Percentiles rank a stretch among this genome's conserved stretches.
phyloP scores from a whole-genome alignment of 2,888 invertebrate genomes.

The Clitarchus hookeri region DNA sequence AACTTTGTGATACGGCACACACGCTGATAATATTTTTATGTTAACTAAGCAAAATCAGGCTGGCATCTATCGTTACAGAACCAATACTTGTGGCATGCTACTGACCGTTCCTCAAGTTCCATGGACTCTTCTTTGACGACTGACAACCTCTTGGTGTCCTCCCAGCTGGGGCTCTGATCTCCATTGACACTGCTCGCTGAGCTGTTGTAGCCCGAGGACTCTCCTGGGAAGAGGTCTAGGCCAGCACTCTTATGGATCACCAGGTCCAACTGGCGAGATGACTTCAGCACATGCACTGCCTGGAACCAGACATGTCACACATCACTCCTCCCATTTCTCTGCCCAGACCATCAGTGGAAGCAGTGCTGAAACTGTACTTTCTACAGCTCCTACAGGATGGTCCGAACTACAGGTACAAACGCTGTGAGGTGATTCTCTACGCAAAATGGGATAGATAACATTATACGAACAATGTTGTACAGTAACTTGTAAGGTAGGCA shows the following conservation, averaged over 20 bases:
- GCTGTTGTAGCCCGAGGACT: constrained; percentile 83
- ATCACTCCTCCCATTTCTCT: neutral
- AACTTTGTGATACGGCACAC: too few relatives aligned
- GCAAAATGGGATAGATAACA: too few relatives aligned
- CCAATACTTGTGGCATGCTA: neutral
- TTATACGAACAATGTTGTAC: too few relatives aligned
- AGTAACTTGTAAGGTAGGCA: too few relatives aligned
- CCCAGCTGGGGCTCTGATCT: constrained; percentile 58
- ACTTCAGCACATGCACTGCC: constrained; percentile 83
- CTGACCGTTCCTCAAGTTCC: constrained; percentile 50
- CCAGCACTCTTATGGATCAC: constrained; percentile 78
- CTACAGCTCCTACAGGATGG: too few relatives aligned
- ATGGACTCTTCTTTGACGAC: constrained; percentile 74
- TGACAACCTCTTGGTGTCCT: constrained; percentile 60
- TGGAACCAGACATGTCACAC: constrained; percentile 48
- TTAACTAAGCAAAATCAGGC: too few relatives aligned
- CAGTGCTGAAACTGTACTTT: too few relatives aligned
- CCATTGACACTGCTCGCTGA: constrained; percentile 81
- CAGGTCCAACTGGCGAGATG: constrained; percentile 74
- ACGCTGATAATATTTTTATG: too few relatives aligned
- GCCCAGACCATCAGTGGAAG: too few relatives aligned
- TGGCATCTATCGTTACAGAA: too few relatives aligned
- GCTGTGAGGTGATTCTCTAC: too few relatives aligned
- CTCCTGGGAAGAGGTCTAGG: constrained; percentile 77
- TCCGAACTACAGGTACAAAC: too few relatives aligned